Conservation (phyloP, 2,888 invertebrate genomes). For the Aphidius colemani region DNA sequence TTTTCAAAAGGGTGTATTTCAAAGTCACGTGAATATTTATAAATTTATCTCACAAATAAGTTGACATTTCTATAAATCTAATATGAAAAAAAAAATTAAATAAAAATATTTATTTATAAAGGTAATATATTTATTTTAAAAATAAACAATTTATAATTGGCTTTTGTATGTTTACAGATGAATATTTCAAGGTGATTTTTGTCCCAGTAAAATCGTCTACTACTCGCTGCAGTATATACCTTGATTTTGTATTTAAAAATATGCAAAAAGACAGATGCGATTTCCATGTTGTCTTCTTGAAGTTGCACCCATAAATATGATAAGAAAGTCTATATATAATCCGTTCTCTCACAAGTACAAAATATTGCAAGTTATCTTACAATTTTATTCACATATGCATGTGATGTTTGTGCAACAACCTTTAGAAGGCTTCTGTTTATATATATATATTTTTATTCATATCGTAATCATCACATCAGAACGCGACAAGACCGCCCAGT, state of each 20-base stretch:
- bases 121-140: too few relatives aligned
- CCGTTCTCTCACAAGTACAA: slow-evolving; percentile 1
- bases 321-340: slow-evolving; percentile 40
- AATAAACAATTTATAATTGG: too few relatives aligned
- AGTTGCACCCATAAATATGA: slow-evolving; percentile 54
- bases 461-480: slow-evolving; percentile 3
- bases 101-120: too few relatives aligned
- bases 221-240: not conserved
- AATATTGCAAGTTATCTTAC: slow-evolving; percentile 28
- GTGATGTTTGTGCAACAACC: not conserved
- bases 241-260: slow-evolving; percentile 55
- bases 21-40: not conserved
- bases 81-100: slow-evolving; percentile 4
- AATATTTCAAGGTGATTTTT: too few relatives aligned
- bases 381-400: slow-evolving; percentile 39
- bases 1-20: not conserved
- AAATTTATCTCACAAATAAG: too few relatives aligned
- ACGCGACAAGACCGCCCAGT: not conserved
- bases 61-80: not conserved
- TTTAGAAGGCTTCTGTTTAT: not conserved
- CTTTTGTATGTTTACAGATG: too few relatives aligned
- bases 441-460: slow-evolving; percentile 19
- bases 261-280: slow-evolving; percentile 52
- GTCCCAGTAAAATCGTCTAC: too few relatives aligned
- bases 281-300: slow-evolving; percentile 52